phyloP scores from a whole-genome alignment of 2,113 vertebrate species.

The Aspidoscelis tigris region DNA sequence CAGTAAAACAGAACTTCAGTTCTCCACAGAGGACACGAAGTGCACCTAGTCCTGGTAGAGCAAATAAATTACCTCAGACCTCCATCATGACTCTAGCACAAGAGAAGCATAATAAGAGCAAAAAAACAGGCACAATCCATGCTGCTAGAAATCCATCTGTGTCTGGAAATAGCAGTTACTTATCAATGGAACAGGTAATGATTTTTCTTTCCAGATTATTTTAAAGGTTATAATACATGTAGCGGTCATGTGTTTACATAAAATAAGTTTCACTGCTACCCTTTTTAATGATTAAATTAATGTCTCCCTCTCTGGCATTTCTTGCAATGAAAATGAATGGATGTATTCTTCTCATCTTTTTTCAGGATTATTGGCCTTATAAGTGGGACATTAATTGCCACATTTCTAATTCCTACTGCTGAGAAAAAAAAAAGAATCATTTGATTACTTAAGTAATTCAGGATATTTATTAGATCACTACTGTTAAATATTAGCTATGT shows the following conservation, averaged over 20 bases:
- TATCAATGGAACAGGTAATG: slow-evolving; percentile 73
- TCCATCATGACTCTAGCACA: slow-evolving; percentile 13
- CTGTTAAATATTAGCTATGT: not conserved
- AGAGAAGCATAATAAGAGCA: slow-evolving; percentile 40
- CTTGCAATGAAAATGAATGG: not conserved
- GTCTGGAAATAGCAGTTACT: slow-evolving; percentile 55
- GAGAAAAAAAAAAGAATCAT: not conserved
- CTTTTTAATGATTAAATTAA: not conserved
- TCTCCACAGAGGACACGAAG: not conserved
- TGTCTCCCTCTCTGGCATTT: not conserved
- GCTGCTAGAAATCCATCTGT: slow-evolving; percentile 20
- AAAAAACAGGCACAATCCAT: slow-evolving; percentile 36
- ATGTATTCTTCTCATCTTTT: not conserved
- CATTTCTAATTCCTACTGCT: not conserved
- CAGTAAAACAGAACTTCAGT: not conserved
- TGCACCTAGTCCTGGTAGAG: slow-evolving; percentile 69
- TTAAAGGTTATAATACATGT: not conserved
- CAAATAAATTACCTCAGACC: slow-evolving; percentile 41
- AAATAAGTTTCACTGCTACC: not conserved
- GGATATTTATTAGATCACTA: not conserved
- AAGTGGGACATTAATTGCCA: not conserved
- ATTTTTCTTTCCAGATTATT: not conserved
- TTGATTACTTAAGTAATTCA: not conserved
- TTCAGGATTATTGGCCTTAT: not conserved
- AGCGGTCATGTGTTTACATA: not conserved